Conservation (phyloP, 2,797 vertebrate genomes). For the Paedocypris micromegethes region DNA sequence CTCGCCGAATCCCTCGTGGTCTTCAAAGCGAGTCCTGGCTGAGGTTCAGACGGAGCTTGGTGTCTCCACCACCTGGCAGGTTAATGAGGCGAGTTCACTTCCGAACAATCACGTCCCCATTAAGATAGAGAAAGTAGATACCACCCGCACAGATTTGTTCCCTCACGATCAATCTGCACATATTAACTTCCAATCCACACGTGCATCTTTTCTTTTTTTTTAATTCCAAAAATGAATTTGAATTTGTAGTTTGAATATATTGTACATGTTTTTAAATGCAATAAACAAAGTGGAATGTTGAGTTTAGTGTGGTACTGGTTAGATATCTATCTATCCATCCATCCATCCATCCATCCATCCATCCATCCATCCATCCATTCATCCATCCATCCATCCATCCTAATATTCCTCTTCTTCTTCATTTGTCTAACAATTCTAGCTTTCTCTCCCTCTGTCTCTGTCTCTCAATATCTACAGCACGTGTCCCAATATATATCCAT, state of each 20-base stretch:
- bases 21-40: slow-evolving; percentile 49
- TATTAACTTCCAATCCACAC: neutral
- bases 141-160: slow-evolving; percentile 1
- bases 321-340: too few relatives aligned
- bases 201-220: neutral
- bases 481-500: too few relatives aligned
- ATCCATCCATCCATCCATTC: too few relatives aligned
- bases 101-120: slow-evolving; percentile 13
- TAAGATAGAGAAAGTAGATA: slow-evolving; percentile 27
- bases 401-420: too few relatives aligned
- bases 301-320: too few relatives aligned
- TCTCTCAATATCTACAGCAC: too few relatives aligned
- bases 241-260: too few relatives aligned
- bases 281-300: too few relatives aligned
- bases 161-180: slow-evolving; percentile 10
- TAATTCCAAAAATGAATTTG: too few relatives aligned
- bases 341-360: too few relatives aligned
- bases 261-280: too few relatives aligned
- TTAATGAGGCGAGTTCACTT: slow-evolving; percentile 47
- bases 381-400: too few relatives aligned
- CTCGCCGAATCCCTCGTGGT: slow-evolving; percentile 24
- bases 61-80: slow-evolving; percentile 45
- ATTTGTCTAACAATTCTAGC: slow-evolving; percentile 3
- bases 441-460: neutral
- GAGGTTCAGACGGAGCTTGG: slow-evolving; percentile 42